phyloP scores from a whole-genome alignment of 2,113 vertebrate species.

The Willisornis vidua region DNA sequence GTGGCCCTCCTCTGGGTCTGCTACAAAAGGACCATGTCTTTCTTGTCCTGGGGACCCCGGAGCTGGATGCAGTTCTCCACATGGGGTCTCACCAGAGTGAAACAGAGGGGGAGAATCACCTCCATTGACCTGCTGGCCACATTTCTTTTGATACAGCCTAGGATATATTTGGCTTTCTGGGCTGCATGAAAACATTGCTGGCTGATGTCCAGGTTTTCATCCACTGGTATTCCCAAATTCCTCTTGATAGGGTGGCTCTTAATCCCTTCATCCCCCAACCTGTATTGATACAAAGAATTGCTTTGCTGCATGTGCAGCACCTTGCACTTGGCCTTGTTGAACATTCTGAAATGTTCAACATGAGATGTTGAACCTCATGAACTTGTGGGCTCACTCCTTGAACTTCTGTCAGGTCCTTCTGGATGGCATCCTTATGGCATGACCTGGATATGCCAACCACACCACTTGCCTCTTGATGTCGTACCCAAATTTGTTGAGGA shows the following conservation, averaged over 20 bases:
- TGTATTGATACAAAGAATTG: neutral
- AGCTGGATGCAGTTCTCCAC: neutral
- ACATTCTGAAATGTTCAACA: neutral
- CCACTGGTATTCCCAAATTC: neutral
- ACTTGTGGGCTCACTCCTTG: neutral
- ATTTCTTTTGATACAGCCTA: neutral
- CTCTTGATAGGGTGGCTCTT: neutral
- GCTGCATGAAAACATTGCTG: neutral
- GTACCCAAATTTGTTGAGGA: neutral
- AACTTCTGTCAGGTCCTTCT: neutral
- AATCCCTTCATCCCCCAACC: neutral
- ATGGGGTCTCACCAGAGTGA: neutral
- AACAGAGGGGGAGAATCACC: neutral
- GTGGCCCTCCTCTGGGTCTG: neutral
- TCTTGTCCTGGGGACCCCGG: neutral
- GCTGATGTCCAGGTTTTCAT: neutral
- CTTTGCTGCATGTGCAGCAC: neutral
- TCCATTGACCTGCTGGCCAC: neutral
- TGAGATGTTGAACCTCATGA: neutral
- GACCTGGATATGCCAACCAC: accelerated
- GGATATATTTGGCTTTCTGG: neutral
- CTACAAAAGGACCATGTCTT: neutral
- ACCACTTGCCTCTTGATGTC: neutral
- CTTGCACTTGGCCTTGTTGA: neutral
- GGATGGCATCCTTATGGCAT: accelerated